phyloP scores from a whole-genome alignment of 1,140 invertebrate species.

The Sesamia nonagrioides region DNA sequence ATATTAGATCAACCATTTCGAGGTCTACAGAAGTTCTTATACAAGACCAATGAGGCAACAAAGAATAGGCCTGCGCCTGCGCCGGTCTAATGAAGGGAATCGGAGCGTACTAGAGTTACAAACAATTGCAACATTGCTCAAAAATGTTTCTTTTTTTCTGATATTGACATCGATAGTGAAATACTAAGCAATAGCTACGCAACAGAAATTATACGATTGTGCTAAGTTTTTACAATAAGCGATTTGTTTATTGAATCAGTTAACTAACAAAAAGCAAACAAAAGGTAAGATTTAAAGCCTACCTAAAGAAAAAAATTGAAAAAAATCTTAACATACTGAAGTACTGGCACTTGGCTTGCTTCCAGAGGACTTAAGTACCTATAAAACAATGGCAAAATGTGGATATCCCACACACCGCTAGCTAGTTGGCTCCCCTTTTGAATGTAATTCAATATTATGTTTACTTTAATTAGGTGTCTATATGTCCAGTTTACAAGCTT shows the following conservation, averaged over 20 bases:
- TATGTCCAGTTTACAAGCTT: no score
- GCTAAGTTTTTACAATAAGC: background rate
- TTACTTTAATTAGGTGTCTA: no score
- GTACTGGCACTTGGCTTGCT: no score
- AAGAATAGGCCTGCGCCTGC: conserved; percentile 17
- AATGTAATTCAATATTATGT: no score
- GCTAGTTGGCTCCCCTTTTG: no score
- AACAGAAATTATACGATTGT: background rate
- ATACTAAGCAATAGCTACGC: background rate
- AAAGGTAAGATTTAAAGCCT: no score
- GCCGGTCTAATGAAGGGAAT: conserved; percentile 38
- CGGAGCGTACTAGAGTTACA: conserved; percentile 16
- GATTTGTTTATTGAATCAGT: background rate
- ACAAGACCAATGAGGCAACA: conserved; percentile 34
- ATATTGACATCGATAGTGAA: conserved; percentile 3
- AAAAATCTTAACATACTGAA: no score
- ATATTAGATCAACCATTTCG: no score
- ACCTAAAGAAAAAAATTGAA: no score
- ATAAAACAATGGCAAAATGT: no score
- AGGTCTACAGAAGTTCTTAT: background rate
- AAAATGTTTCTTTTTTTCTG: conserved; percentile 2
- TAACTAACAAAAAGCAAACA: background rate
- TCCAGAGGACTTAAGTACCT: no score
- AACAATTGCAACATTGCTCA: conserved; percentile 1
- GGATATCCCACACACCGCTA: no score